phyloP scores from a whole-genome alignment of 2,888 invertebrate species.

The Sinohyriopsis cumingii region DNA sequence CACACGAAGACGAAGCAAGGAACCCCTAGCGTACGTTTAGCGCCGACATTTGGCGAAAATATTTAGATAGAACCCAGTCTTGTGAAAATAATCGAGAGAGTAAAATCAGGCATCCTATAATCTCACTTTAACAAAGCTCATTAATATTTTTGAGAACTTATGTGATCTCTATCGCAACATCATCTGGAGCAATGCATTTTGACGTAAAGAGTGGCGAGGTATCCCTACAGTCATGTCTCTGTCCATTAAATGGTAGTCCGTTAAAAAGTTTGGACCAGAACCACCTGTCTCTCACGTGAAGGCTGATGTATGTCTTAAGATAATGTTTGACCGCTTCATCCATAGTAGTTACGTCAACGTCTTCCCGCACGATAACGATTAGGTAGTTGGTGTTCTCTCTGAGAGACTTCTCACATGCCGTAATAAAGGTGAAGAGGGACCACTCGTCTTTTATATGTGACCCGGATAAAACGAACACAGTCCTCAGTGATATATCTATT shows the following conservation, averaged over 20 bases:
- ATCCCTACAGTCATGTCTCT: no score
- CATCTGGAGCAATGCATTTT: no score
- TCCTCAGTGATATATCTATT: constrained; percentile 26
- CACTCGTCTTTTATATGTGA: constrained; percentile 38
- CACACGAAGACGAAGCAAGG: no score
- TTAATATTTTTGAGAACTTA: no score
- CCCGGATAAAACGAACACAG: constrained; percentile 36
- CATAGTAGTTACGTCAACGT: constrained; percentile 10
- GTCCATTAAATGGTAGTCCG: constrained; percentile 14
- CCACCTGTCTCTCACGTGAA: constrained; percentile 22
- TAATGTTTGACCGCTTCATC: constrained; percentile 35
- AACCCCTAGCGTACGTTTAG: no score
- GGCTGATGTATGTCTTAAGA: constrained; percentile 32
- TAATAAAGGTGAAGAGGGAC: constrained; percentile 41
- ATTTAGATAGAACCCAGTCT: no score
- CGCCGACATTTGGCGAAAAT: no score
- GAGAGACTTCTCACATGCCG: constrained; percentile 39
- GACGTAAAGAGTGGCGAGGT: no score
- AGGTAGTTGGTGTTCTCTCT: constrained; percentile 42
- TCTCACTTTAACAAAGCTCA: no score
- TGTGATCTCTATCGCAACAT: no score
- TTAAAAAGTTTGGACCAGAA: constrained; percentile 28
- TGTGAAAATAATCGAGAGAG: no score
- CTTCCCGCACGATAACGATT: constrained; percentile 30
- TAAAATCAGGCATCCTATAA: no score